A percentile compares a stretch with the other conserved stretches of the same genome.
Evolutionary conservation across 2,888 invertebrate species (phyloP).

Genomic region (Notodonta ziczac): DNA sequence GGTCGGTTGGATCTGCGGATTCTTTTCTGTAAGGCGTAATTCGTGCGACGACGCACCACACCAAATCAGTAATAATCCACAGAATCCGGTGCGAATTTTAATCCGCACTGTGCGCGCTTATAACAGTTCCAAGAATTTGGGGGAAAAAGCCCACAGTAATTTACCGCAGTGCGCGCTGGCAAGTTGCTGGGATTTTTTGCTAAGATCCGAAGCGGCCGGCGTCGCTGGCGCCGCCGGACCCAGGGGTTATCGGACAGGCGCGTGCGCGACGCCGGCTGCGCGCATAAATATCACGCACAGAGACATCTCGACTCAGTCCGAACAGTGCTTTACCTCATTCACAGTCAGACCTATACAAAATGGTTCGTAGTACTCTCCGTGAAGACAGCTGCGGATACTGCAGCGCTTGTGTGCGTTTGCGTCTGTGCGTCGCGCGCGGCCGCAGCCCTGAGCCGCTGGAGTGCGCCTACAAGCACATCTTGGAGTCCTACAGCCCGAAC

Average conservation of each 20-base stretch:
- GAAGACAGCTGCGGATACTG: conserved; percentile 79
- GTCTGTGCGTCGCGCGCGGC: conserved; percentile 71
- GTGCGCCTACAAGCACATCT: conserved; percentile 80
- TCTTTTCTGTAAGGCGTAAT: too few relatives aligned
- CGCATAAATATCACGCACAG: conserved; percentile 68
- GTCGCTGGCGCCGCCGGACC: conserved; percentile 71
- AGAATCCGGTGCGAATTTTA: too few relatives aligned
- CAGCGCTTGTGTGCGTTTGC: conserved; percentile 73
- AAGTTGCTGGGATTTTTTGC: conserved; percentile 22
- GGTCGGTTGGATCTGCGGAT: too few relatives aligned
- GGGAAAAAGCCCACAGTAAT: too few relatives aligned
- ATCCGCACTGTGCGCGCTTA: too few relatives aligned
- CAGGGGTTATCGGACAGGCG: conserved; percentile 75
- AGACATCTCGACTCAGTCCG: conserved; percentile 57
- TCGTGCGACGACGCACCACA: too few relatives aligned
- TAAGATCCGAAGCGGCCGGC: conserved; percentile 31
- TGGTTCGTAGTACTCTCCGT: conserved; percentile 67
- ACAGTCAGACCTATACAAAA: conserved; percentile 43
- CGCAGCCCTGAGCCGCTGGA: conserved; percentile 72
- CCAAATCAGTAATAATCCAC: too few relatives aligned
- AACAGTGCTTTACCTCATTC: conserved; percentile 46
- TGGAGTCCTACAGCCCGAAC: conserved; percentile 70
- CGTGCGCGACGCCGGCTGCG: conserved; percentile 72
- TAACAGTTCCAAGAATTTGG: too few relatives aligned
- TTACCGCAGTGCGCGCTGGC: too few relatives aligned